These are phyloP conservation scores for Diarsia rubi DNA, from an alignment of 2,888 invertebrate genomes.

Conservation along the genomic window DNA sequence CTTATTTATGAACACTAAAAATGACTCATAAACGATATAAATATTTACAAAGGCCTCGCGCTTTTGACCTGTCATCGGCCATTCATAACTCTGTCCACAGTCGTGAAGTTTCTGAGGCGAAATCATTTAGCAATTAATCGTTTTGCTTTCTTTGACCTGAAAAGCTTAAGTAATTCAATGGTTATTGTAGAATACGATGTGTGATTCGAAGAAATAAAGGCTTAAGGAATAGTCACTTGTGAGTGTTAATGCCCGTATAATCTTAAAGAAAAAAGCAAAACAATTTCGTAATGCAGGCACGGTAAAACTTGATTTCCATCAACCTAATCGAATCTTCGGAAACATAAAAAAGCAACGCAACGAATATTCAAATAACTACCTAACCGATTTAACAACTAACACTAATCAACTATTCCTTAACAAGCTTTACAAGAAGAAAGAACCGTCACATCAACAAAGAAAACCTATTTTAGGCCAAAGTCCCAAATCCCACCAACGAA, in stretches of 20 bases:
- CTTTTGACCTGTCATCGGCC: slow-evolving; percentile 46
- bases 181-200: slow-evolving; percentile 30
- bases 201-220: slow-evolving; percentile 11
- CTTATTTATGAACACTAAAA: slow-evolving; percentile 27
- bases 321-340: background rate
- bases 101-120: slow-evolving; percentile 17
- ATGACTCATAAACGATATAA: slow-evolving; percentile 51
- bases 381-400: background rate
- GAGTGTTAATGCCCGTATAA: background rate
- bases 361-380: background rate
- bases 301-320: background rate
- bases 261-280: slow-evolving; percentile 1
- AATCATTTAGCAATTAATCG: slow-evolving; percentile 46
- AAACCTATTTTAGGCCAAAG: slow-evolving; percentile 37
- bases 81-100: slow-evolving; percentile 56
- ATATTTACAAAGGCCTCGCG: slow-evolving; percentile 39
- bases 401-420: slow-evolving; percentile 6
- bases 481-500: slow-evolving; percentile 51
- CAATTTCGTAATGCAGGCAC: background rate
- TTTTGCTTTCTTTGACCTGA: slow-evolving; percentile 43
- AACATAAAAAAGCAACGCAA: background rate
- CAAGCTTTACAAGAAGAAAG: slow-evolving; percentile 8
- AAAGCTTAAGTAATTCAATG: slow-evolving; percentile 27
- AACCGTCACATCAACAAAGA: slow-evolving; percentile 15
- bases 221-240: background rate